A percentile compares a stretch with the other conserved stretches of the same genome.
phyloP scores from a whole-genome alignment of 2,888 invertebrate genomes.

The Acrocyrtus sp. region DNA sequence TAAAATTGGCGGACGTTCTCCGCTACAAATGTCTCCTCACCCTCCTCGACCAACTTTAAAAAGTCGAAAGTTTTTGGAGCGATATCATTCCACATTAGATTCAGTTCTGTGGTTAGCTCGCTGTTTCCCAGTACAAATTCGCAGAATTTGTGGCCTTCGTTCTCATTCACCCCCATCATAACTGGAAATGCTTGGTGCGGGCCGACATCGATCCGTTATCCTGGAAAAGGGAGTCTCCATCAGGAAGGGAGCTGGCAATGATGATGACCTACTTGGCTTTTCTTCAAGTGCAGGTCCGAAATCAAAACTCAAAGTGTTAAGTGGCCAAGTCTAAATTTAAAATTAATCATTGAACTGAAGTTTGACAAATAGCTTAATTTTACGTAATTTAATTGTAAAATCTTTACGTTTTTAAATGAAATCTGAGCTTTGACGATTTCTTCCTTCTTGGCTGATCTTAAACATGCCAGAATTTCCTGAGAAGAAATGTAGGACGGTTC shows the following conservation, averaged over 20 bases:
- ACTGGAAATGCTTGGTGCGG: neutral
- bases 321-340: neutral
- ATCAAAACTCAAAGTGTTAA: neutral
- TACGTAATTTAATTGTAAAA: neutral
- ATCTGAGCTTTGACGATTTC: conserved; percentile 5
- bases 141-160: too few relatives aligned
- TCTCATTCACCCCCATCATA: conserved; percentile 17
- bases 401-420: too few relatives aligned
- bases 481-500: neutral
- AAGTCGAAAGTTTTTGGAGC: conserved; percentile 5
- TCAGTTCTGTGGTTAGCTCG: neutral
- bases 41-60: neutral
- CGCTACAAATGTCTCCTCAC: neutral
- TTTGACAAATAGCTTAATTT: neutral
- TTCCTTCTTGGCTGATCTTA: neutral
- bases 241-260: neutral
- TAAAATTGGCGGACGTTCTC: conserved; percentile 18
- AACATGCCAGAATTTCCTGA: conserved; percentile 11
- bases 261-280: too few relatives aligned
- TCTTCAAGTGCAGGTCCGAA: neutral
- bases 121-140: too few relatives aligned
- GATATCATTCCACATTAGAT: conserved; percentile 1
- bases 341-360: too few relatives aligned
- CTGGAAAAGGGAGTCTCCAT: neutral
- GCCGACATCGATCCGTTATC: neutral